Conservation (phyloP, 2,888 invertebrate species). For the Odontothrips loti region DNA sequence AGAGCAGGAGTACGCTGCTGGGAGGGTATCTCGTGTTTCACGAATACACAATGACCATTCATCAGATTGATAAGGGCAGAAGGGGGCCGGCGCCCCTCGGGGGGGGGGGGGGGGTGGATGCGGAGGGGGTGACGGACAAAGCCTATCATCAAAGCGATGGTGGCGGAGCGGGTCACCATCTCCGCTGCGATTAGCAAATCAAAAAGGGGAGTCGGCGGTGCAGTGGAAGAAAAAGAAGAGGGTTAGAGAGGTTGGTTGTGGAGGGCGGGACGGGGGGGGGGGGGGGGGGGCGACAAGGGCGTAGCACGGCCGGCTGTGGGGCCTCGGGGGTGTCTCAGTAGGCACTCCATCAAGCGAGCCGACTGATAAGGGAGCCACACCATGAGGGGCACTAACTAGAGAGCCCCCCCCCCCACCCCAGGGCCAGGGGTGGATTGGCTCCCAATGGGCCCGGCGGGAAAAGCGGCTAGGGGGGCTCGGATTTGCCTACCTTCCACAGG, state of each 20-base stretch:
- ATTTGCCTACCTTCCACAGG: too few relatives aligned
- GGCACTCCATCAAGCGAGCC: constrained; percentile 9
- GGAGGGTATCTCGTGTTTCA: background rate
- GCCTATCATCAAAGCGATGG: background rate
- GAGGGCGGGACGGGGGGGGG: background rate
- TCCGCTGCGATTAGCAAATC: too few relatives aligned
- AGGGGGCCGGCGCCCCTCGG: background rate
- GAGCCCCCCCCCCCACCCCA: background rate
- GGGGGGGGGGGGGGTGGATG: background rate
- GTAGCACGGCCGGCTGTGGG: background rate
- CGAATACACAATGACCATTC: constrained; percentile 13
- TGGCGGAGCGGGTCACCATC: background rate
- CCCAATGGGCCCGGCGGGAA: too few relatives aligned
- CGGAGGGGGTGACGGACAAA: background rate
- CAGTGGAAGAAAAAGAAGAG: background rate
- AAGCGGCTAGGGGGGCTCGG: too few relatives aligned
- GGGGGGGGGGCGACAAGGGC: background rate
- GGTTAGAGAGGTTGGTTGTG: too few relatives aligned
- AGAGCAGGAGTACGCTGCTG: background rate
- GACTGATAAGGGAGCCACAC: background rate
- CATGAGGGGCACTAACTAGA: background rate
- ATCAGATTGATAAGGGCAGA: constrained; percentile 4
- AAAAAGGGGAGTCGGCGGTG: background rate
- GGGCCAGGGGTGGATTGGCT: too few relatives aligned
- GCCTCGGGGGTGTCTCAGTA: background rate